Evolutionary conservation across 2,888 invertebrate species (phyloP), one percentile per base, ranked within the genome.

Genomic region (Clistopyga incitator): DNA sequence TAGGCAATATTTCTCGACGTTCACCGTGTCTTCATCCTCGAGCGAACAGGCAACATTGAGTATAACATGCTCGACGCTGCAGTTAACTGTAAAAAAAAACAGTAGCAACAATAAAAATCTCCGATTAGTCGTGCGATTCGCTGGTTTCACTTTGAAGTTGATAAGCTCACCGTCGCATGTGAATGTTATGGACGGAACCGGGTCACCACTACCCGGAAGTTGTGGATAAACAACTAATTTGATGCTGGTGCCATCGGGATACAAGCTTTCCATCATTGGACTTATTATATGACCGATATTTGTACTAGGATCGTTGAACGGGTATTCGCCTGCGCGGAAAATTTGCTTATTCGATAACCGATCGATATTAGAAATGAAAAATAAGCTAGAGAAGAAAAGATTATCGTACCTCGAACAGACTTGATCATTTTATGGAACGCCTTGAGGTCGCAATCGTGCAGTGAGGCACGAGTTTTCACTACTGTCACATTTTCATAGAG

Each of bases 241-340:
- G 88, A 99, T 97, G 92, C 98, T 98, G 70, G 98, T 97, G 86
- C 96, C 95, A 82, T 95, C 95, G 38, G 96, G 95, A 92, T 97
- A 97, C 86, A 95, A 95, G 91, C 96, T 97, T 87, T 97, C 96
- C 87, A 98, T 96, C 90, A 97, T 96, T 0, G 98, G 96, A 87
- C 98, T 98, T 85, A 98, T 95, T 81, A 99, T 96, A 90, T 98
- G 96, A 0, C 99, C 99, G 54, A 97, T 96, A 94, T 99, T 99
- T 15, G 97, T 97, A 80, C 94, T 94, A 23, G 95, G 94, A 92
- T 98, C 97, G 72, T 96, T 95, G 90, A 96, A 95, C 0, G 95
- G 94, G 93, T 97, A 98, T 89, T 96, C 95, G 93, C 95, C 97
- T 95, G 92, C 20, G 20, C 1, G 20, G 84, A 82, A 78, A 70